These are phyloP conservation scores for Tympanuchus pallidicinctus DNA, from an alignment of 2,113 vertebrate genomes.

Conservation along the genomic window DNA sequence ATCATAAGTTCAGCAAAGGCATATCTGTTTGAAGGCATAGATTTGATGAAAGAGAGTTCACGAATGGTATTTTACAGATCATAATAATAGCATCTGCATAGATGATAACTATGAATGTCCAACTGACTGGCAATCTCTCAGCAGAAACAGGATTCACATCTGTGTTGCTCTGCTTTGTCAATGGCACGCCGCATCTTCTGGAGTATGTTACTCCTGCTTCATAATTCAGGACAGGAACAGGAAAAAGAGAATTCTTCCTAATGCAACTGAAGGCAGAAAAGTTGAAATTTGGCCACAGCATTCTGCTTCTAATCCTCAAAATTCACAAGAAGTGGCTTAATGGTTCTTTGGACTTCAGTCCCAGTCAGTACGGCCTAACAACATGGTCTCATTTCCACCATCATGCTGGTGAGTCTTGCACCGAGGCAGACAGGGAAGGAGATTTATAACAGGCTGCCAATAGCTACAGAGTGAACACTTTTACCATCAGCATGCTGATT, in stretches of 20 bases:
- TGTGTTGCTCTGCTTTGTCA: not conserved
- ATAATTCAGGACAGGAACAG: not conserved
- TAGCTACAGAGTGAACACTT: not conserved
- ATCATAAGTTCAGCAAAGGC: not conserved
- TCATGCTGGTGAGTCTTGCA: not conserved
- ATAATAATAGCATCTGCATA: not conserved
- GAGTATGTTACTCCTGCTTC: not conserved
- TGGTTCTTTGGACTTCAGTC: not conserved
- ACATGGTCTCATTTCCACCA: fast-evolving
- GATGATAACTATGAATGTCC: not conserved
- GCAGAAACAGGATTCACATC: not conserved
- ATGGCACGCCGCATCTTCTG: not conserved
- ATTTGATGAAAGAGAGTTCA: not conserved
- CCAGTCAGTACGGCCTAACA: not conserved
- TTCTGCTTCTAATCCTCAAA: not conserved
- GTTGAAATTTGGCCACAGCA: not conserved
- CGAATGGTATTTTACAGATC: not conserved
- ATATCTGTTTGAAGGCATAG: not conserved
- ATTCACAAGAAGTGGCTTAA: not conserved
- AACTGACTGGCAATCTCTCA: not conserved
- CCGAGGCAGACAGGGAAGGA: not conserved
- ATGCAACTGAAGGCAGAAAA: not conserved
- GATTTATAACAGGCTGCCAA: not conserved
- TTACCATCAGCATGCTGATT: not conserved
- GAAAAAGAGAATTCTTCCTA: not conserved